Conservation (phyloP, 2,113 vertebrate species). For the Microtus ochrogaster region DNA sequence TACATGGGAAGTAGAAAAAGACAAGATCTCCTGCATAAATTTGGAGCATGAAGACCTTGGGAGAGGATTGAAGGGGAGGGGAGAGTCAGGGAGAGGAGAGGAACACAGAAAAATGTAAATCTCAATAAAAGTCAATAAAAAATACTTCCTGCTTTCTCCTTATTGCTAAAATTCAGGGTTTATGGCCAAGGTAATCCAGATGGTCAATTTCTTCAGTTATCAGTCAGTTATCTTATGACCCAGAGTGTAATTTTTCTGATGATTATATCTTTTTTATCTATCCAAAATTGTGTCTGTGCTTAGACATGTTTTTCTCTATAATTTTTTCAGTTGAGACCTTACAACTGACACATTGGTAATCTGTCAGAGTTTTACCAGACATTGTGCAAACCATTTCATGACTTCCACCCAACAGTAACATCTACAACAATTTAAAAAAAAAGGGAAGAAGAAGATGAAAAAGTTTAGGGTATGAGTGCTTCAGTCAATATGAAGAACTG, state of each 20-base stretch:
- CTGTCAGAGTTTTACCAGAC: background rate
- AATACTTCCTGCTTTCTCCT: background rate
- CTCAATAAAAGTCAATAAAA: too few relatives aligned
- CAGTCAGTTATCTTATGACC: background rate
- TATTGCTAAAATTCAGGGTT: background rate
- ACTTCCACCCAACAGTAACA: background rate
- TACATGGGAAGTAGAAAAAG: too few relatives aligned
- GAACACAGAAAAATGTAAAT: too few relatives aligned
- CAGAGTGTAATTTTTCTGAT: background rate
- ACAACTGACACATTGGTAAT: background rate
- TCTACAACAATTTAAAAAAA: background rate
- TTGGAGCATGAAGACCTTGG: too few relatives aligned
- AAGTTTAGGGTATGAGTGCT: background rate
- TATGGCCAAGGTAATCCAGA: background rate
- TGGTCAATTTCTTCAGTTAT: background rate
- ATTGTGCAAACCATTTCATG: background rate
- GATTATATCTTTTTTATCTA: background rate
- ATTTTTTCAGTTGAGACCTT: slow-evolving; percentile 23
- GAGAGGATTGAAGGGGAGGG: too few relatives aligned
- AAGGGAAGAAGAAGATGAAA: too few relatives aligned
- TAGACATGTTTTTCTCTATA: background rate
- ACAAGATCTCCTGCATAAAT: too few relatives aligned
- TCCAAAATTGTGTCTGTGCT: background rate
- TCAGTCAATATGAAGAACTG: background rate
- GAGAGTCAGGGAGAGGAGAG: too few relatives aligned